phyloP scores from a whole-genome alignment of 2,113 vertebrate species.

The Heterocephalus glaber region DNA sequence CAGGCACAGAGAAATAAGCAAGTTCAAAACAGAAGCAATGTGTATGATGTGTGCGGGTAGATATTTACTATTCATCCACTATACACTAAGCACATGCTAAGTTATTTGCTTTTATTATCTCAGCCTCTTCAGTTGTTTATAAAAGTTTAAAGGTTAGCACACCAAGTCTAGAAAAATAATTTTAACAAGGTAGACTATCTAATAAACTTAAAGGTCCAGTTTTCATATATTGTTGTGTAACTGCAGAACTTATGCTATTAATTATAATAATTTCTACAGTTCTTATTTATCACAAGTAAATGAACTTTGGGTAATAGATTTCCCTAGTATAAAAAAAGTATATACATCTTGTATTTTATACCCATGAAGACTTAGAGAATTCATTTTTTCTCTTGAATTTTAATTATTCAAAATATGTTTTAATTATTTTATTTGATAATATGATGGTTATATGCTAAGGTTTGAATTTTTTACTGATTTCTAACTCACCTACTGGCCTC shows the following conservation, averaged over 20 bases:
- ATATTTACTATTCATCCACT: not conserved
- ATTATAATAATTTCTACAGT: not conserved
- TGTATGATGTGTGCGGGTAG: not conserved
- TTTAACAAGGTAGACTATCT: not conserved
- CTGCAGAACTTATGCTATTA: not conserved
- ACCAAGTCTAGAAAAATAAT: not conserved
- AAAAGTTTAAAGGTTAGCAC: not conserved
- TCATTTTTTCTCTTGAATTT: not conserved
- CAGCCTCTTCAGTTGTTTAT: not conserved
- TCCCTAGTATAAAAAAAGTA: not conserved
- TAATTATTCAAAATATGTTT: not conserved
- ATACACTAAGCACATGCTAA: not conserved
- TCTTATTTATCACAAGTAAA: not conserved
- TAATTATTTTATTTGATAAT: not conserved
- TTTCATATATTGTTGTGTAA: not conserved
- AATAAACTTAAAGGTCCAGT: not conserved
- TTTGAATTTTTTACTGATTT: not conserved
- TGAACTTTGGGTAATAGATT: not conserved
- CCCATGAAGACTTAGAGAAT: not conserved
- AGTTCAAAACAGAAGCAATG: not conserved
- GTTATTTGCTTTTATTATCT: not conserved
- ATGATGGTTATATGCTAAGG: not conserved
- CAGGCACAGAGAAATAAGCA: not conserved
- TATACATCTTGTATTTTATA: not conserved
- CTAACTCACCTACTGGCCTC: not conserved